phyloP scores from a whole-genome alignment of 30 jellyfish, hydroid and myxozoan species.

The Turritopsis rubra region DNA sequence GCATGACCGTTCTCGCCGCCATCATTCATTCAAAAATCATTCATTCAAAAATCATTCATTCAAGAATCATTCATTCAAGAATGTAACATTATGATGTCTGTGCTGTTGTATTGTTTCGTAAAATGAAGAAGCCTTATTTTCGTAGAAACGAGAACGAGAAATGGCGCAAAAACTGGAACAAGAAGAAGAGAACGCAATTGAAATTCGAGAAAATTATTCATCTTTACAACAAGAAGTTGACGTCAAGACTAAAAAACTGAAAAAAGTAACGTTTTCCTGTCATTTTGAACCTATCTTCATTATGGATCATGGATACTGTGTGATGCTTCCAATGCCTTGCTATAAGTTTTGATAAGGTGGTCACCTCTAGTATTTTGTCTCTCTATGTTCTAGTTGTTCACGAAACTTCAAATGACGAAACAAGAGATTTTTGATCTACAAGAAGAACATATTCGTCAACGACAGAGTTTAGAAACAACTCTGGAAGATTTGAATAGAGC shows the following conservation, averaged over 20 bases:
- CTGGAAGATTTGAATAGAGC: constrained; percentile 81
- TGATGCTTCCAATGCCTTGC: too few species aligned
- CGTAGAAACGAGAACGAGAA: constrained; percentile 86
- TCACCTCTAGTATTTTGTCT: too few species aligned
- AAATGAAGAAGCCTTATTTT: too few species aligned
- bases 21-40: too few species aligned
- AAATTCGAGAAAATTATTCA: constrained; percentile 61
- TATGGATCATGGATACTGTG: too few species aligned
- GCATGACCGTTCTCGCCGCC: too few species aligned
- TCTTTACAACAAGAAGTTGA: constrained; percentile 97
- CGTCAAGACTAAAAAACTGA: constrained; percentile 83
- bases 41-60: too few species aligned
- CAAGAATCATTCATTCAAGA: too few species aligned
- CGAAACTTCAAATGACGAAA: constrained; percentile 85
- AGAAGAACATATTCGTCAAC: constrained; percentile 76
- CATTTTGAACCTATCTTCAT: too few species aligned
- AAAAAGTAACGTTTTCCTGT: constrained; percentile 52
- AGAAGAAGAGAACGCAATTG: constrained; percentile 83
- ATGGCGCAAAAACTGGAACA: constrained; percentile 85
- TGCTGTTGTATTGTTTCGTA: too few species aligned
- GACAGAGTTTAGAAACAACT: constrained; percentile 73
- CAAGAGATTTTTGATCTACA: constrained; percentile 81
- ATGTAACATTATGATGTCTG: too few species aligned
- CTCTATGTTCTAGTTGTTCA: constrained; percentile 64
- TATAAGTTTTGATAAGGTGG: too few species aligned